Percentiles rank a stretch among this genome's conserved stretches.
Conservation (phyloP, 1,140 invertebrate genomes). For the Dendroctonus valens region DNA sequence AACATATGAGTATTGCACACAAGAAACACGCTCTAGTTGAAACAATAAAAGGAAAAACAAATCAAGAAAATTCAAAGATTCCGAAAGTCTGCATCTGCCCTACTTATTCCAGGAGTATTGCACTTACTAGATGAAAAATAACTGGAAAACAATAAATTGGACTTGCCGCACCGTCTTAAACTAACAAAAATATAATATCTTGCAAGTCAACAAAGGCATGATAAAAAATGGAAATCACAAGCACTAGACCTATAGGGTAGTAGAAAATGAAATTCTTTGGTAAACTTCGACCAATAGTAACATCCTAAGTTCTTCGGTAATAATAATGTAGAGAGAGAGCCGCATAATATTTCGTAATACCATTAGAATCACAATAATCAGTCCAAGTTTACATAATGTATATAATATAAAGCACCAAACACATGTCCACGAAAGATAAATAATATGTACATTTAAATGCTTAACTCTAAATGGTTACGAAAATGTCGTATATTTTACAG, state of each 20-base stretch:
- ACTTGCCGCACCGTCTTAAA: background rate
- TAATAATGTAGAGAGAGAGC: slow-evolving; percentile 18
- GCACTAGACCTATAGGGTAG: background rate
- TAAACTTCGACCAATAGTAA: background rate
- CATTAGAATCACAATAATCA: slow-evolving; percentile 34
- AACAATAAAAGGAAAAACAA: too few species aligned
- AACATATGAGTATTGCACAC: background rate
- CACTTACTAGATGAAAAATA: too few species aligned
- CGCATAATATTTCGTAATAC: slow-evolving; percentile 17
- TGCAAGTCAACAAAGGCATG: background rate
- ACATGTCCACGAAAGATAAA: slow-evolving; percentile 22
- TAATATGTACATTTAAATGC: slow-evolving; percentile 4
- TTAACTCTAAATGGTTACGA: background rate
- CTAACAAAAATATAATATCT: slow-evolving; percentile 1
- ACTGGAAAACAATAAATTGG: background rate
- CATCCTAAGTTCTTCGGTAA: background rate
- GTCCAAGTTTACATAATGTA: slow-evolving; percentile 21
- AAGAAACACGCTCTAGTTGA: too few species aligned
- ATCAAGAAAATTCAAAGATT: too few species aligned
- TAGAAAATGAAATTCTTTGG: slow-evolving; percentile 14
- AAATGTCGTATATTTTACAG: slow-evolving; percentile 15
- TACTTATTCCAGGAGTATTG: too few species aligned
- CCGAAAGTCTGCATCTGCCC: too few species aligned
- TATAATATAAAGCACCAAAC: slow-evolving; percentile 28
- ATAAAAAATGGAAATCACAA: background rate